Percentiles rank a stretch among this genome's conserved stretches.
Conservation (phyloP, 2,113 vertebrate species). For the Microtus pennsylvanicus region DNA sequence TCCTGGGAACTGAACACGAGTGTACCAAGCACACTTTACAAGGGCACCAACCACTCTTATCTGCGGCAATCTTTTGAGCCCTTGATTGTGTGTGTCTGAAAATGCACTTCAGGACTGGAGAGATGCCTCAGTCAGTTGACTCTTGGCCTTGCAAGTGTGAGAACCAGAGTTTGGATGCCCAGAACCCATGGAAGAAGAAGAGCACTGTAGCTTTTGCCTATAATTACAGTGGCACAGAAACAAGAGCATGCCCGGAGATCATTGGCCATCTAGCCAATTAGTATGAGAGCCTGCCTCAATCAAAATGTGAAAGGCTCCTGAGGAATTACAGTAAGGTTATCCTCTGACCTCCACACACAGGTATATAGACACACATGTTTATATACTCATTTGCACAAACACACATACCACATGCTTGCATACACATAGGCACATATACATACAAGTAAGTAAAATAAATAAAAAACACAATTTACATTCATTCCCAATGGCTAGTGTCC, state of each 20-base stretch:
- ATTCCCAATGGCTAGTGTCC: neutral
- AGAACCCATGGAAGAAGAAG: neutral
- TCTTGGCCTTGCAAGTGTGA: neutral
- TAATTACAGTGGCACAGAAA: neutral
- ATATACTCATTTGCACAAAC: neutral
- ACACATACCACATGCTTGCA: neutral
- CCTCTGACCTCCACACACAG: neutral
- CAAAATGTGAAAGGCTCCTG: neutral
- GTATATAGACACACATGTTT: neutral
- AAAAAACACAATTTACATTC: neutral
- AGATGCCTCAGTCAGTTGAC: neutral
- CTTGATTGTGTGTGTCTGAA: neutral
- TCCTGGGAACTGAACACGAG: neutral
- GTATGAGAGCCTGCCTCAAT: neutral
- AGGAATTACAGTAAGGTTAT: neutral
- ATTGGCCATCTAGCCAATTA: neutral
- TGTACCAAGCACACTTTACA: neutral
- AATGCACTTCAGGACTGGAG: neutral
- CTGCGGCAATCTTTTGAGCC: too few species aligned
- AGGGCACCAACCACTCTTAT: neutral
- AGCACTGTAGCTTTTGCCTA: too few species aligned
- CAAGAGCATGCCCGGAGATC: neutral
- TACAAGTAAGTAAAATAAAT: neutral
- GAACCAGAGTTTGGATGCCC: neutral
- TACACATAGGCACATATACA: neutral